phyloP scores from a whole-genome alignment of 2,888 invertebrate species.

The Agrochola circellaris region DNA sequence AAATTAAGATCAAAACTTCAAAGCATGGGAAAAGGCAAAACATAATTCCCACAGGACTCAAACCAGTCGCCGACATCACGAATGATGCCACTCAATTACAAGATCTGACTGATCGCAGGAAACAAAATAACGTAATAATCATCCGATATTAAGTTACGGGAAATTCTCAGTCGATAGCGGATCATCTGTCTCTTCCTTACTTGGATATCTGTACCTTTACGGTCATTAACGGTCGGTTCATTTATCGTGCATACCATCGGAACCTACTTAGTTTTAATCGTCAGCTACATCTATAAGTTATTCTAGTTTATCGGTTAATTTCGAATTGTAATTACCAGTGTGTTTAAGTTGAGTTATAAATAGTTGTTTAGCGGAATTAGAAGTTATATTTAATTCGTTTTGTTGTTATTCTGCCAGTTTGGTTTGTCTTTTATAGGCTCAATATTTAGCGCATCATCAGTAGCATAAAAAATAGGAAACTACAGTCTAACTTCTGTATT shows the following conservation, averaged over 20 bases:
- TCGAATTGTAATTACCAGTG: slow-evolving; percentile 19
- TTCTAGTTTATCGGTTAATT: slow-evolving; percentile 47
- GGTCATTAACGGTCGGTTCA: slow-evolving; percentile 63
- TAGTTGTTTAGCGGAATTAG: background rate
- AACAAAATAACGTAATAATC: slow-evolving; percentile 45
- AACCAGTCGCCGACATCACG: background rate
- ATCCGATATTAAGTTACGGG: slow-evolving; percentile 63
- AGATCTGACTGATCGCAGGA: slow-evolving; percentile 29
- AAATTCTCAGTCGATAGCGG: slow-evolving; percentile 59
- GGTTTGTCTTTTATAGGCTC: background rate
- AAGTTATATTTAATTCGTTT: background rate
- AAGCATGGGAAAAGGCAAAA: background rate
- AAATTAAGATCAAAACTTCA: background rate
- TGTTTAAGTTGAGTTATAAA: slow-evolving; percentile 15
- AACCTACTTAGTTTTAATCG: slow-evolving; percentile 57
- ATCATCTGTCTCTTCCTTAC: slow-evolving; percentile 68
- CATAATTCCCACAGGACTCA: background rate
- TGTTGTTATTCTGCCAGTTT: background rate
- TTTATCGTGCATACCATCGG: slow-evolving; percentile 53
- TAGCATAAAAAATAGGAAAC: background rate
- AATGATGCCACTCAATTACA: slow-evolving; percentile 17
- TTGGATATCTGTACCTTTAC: slow-evolving; percentile 59
- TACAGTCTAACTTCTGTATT: background rate
- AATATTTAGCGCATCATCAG: background rate
- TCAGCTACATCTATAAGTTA: slow-evolving; percentile 40